Evolutionary conservation across 2,113 vertebrate genomes (phyloP), one percentile per base, ranked within the genome.

Genomic region (Misgurnus mizolepis): DNA sequence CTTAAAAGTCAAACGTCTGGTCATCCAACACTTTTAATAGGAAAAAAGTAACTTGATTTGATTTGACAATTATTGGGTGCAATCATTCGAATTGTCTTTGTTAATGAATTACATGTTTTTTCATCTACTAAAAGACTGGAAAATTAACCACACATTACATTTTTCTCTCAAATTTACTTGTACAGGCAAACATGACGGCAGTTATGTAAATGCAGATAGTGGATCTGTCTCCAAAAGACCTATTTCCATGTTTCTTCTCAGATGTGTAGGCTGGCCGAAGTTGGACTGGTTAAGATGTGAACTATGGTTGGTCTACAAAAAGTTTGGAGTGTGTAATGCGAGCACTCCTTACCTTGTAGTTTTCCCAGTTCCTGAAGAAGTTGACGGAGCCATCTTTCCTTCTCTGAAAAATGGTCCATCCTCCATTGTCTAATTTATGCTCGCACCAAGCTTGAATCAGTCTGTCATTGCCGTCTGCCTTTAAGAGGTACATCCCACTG

Each of bases 341-440:
- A 5, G 17, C 10, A 10, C 15, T 3, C 15, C 76, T 87, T 93
- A 96, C 98, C 93, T 99, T 99, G 80, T 99, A 99, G 81, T 94
- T 99, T 72, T 99, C 98, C 97, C 97, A 99, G 45, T 99, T 99
- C 74, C 97, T 94, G 89, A 99, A 99, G 87, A 99, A 99, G 89
- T 99, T 99, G 68, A 97, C 95, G 3, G 98, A 95, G 81, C 98
- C 98, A 8, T 99, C 98, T 88, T 82, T 95, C 85, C 98, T 95
- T 78, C 95, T 95, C 88, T 99, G 98, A 87, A 99, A 95, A 17
- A 98, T 96, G 0, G 98, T 97, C 98, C 98, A 99, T 55, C 98
- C 98, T 70, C 97, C 98, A 0, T 96, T 96, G 80, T 99, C 97
- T 86, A 99, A 84, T 86, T 93, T 92, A 72, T 99, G 96, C 80